phyloP scores from a whole-genome alignment of 1,140 invertebrate genomes.

The Coenobita brevimanus region DNA sequence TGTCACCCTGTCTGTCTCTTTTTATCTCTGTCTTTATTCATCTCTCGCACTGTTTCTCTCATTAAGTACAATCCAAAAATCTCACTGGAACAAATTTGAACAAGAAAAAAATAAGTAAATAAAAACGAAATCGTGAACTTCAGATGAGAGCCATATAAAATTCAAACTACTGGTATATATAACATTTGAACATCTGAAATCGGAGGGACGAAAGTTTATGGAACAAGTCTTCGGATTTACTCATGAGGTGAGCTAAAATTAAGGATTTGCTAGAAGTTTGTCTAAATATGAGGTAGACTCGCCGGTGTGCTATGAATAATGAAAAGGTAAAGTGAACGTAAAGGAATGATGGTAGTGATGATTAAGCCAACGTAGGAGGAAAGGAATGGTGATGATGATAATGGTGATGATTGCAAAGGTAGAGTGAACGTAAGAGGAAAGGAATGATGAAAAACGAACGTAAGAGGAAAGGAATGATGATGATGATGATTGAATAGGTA shows the following conservation, averaged over 20 bases:
- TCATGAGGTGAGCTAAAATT: no score
- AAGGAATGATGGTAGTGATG: not conserved
- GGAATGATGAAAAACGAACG: not conserved
- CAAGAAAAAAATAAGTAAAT: no score
- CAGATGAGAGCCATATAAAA: no score
- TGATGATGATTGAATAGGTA: not conserved
- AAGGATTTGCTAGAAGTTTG: no score
- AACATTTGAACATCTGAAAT: no score
- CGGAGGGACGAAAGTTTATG: no score
- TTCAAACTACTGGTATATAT: no score
- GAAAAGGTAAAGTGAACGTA: not conserved
- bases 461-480: not conserved
- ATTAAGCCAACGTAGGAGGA: not conserved
- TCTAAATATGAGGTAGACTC: no score
- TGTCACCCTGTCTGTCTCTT: not conserved
- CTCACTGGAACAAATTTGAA: not conserved
- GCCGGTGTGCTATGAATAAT: not conserved
- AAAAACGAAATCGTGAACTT: no score
- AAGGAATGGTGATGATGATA: not conserved
- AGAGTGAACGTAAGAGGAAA: not conserved
- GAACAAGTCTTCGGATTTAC: no score
- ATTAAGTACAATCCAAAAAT: not conserved
- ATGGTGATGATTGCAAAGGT: not conserved
- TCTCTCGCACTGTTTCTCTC: not conserved
- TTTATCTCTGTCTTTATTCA: not conserved